These are phyloP conservation scores for Linhomoeus sp. DNA, from an alignment of 2,888 invertebrate species.

Conservation along the genomic window DNA sequence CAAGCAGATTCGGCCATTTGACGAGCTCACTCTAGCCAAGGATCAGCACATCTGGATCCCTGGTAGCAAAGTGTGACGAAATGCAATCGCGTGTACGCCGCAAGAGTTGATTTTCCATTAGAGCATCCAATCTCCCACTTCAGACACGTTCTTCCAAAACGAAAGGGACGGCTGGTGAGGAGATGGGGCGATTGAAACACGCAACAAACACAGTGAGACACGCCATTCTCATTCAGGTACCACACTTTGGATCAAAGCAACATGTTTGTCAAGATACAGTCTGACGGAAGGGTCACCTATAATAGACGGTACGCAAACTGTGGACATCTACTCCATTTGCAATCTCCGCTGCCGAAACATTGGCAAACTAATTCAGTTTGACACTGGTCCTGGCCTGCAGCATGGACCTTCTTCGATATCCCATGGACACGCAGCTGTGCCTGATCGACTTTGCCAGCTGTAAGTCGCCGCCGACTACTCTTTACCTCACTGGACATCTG, in stretches of 20 bases:
- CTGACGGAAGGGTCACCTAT: slow-evolving; percentile 23
- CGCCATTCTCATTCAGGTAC: no score
- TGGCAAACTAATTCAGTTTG: slow-evolving; percentile 9
- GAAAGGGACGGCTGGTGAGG: slow-evolving; percentile 5
- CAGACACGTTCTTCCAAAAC: slow-evolving; percentile 7
- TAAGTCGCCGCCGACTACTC: slow-evolving; percentile 8
- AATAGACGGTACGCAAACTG: slow-evolving; percentile 12
- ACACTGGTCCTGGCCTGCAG: slow-evolving; percentile 24
- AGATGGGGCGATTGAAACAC: neutral
- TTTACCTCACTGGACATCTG: no score
- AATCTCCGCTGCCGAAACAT: no score
- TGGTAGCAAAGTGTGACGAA: no score
- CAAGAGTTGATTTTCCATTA: no score
- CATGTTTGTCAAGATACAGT: slow-evolving; percentile 18
- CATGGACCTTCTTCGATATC: slow-evolving; percentile 23
- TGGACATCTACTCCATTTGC: neutral
- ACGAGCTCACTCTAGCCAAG: slow-evolving; percentile 17
- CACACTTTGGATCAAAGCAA: slow-evolving; percentile 13
- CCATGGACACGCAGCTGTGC: slow-evolving; percentile 25
- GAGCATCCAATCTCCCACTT: no score
- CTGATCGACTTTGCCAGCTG: slow-evolving; percentile 25
- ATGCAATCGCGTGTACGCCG: no score
- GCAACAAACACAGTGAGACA: no score
- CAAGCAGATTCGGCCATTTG: slow-evolving; percentile 12
- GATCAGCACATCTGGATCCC: slow-evolving; percentile 23